phyloP scores from a whole-genome alignment of 2,888 invertebrate species.

The Hyalella azteca region DNA sequence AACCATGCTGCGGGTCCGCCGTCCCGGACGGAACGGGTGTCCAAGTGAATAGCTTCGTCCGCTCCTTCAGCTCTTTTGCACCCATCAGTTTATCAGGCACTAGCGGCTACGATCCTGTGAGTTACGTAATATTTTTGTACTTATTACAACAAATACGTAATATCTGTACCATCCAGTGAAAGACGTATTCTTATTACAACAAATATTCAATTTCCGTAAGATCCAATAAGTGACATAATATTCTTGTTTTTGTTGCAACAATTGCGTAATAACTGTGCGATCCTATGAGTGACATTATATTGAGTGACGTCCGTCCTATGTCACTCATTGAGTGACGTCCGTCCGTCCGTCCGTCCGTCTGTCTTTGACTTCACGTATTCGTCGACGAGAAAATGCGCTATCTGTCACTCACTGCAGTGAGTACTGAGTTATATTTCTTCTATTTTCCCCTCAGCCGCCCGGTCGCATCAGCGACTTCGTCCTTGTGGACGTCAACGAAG shows the following conservation, averaged over 20 bases:
- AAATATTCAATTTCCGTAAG: too few relatives aligned
- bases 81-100: neutral
- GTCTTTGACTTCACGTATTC: too few relatives aligned
- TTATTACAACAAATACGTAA: too few relatives aligned
- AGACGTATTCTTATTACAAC: too few relatives aligned
- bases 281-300: too few relatives aligned
- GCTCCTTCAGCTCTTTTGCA: neutral
- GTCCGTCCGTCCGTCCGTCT: too few relatives aligned
- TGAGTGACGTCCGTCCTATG: too few relatives aligned
- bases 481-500: neutral
- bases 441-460: constrained; percentile 11
- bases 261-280: too few relatives aligned
- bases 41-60: neutral
- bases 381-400: neutral
- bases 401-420: neutral
- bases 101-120: constrained; percentile 38
- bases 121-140: neutral
- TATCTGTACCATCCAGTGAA: too few relatives aligned
- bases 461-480: neutral
- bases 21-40: constrained; percentile 16
- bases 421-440: neutral
- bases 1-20: constrained; percentile 39
- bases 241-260: too few relatives aligned
- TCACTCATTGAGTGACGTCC: too few relatives aligned
- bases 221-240: too few relatives aligned